Evolutionary conservation across 1,140 invertebrate species (phyloP).

Genomic region (Drosophila suzukii): DNA sequence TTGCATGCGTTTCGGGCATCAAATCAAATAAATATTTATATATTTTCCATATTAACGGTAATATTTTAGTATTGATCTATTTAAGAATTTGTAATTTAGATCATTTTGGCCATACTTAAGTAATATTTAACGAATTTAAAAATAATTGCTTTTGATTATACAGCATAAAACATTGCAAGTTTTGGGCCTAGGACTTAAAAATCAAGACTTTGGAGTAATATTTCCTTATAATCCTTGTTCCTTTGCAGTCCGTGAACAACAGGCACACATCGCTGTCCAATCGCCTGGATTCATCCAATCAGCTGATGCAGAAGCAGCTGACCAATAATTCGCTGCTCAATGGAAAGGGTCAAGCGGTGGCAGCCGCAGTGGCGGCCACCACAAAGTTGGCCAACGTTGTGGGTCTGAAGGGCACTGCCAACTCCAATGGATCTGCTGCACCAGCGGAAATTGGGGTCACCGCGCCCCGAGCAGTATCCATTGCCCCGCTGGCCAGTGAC

Average conservation of each 20-base stretch:
- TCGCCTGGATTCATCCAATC: conserved; percentile 78
- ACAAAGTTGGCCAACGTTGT: conserved; percentile 69
- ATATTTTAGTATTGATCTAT: too few species aligned
- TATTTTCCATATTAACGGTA: too few species aligned
- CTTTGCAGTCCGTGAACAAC: conserved; percentile 75
- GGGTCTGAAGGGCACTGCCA: conserved; percentile 52
- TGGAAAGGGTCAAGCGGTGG: conserved; percentile 57
- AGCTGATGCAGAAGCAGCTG: conserved; percentile 67
- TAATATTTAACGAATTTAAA: too few species aligned
- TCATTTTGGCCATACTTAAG: too few species aligned
- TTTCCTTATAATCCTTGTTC: not conserved
- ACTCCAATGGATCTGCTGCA: conserved; percentile 47
- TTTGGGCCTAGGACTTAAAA: too few species aligned
- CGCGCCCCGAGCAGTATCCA: conserved; percentile 14
- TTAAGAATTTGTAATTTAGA: too few species aligned
- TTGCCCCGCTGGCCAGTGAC: conserved; percentile 37
- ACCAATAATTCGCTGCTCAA: conserved; percentile 50
- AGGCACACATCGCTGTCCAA: conserved; percentile 77
- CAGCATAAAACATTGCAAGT: too few species aligned
- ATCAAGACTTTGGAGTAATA: too few species aligned
- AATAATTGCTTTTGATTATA: too few species aligned
- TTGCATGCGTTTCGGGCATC: too few species aligned
- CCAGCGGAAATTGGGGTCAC: conserved; percentile 12
- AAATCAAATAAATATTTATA: too few species aligned
- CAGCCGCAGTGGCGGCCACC: conserved; percentile 63